These are phyloP conservation scores for Gambusia affinis DNA, from an alignment of 2,113 vertebrate genomes.

Conservation along the genomic window DNA sequence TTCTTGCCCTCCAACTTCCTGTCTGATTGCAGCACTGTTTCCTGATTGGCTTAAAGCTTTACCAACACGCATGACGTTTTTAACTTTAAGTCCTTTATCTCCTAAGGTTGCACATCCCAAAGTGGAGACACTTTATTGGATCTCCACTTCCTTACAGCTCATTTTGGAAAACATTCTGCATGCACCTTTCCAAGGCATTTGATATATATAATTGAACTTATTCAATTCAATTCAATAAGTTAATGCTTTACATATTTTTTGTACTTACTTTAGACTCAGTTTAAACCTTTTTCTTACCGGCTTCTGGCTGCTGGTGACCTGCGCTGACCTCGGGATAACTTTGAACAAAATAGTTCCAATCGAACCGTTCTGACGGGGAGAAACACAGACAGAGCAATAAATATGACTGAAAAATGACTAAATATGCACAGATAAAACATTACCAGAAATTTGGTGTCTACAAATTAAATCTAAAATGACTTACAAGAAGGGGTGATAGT, in stretches of 20 bases:
- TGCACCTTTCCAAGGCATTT: neutral
- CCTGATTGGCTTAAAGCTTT: constrained; percentile 2
- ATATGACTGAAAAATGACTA: neutral
- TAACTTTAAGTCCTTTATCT: constrained; percentile 3
- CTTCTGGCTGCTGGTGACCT: constrained; percentile 80
- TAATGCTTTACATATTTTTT: no score
- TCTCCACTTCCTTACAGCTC: neutral
- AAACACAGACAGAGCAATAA: constrained; percentile 3
- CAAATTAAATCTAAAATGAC: no score
- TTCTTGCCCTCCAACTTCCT: neutral
- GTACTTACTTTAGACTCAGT: neutral
- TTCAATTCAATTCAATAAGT: no score
- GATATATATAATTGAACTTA: no score
- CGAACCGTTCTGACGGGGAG: constrained; percentile 79
- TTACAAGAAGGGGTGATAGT: no score
- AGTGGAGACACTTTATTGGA: neutral
- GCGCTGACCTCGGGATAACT: constrained; percentile 86
- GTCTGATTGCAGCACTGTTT: neutral
- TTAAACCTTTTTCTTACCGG: constrained; percentile 75
- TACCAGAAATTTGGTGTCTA: no score
- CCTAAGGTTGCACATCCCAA: neutral
- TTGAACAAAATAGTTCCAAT: constrained; percentile 91
- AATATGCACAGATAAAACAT: neutral
- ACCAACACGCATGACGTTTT: neutral
- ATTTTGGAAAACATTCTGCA: neutral